Evolutionary conservation across 1,140 invertebrate genomes (phyloP).

Genomic region (Elysia chlorotica): DNA sequence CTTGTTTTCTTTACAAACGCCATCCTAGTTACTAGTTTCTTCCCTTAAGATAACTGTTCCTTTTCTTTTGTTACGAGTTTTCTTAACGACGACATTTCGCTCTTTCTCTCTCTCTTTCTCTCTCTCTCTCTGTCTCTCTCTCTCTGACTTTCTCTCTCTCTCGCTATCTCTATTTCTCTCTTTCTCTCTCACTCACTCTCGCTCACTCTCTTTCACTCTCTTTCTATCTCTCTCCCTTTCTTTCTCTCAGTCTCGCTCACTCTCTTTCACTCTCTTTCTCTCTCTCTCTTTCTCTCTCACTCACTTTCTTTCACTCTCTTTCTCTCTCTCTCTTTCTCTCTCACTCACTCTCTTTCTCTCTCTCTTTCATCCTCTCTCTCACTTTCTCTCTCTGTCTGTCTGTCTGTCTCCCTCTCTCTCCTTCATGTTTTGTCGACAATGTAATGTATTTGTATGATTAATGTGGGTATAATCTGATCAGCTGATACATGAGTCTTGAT

Average conservation of each 20-base stretch:
- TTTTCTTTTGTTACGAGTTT: too few relatives aligned
- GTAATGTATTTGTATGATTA: too few relatives aligned
- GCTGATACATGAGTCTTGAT: not conserved
- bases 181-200: not conserved
- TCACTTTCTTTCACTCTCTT: not conserved
- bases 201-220: not conserved
- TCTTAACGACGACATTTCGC: too few relatives aligned
- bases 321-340: constrained; percentile 8
- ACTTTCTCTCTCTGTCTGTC: not conserved
- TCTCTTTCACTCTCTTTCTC: constrained; percentile 13
- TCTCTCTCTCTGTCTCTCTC: not conserved
- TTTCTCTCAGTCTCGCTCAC: constrained; percentile 4
- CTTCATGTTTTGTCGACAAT: not conserved
- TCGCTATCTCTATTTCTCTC: not conserved
- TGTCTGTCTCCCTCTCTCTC: not conserved
- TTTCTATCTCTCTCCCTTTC: not conserved
- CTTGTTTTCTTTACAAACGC: not conserved
- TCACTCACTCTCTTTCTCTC: not conserved
- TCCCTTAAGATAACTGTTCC: too few relatives aligned
- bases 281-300: not conserved
- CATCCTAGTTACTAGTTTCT: not conserved
- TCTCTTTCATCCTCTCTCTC: not conserved
- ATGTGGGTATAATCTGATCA: not conserved
- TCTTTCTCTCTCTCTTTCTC: not conserved
- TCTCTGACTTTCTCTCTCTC: not conserved